Conservation (phyloP, 2,888 invertebrate genomes). For the Romanomermis culicivorax region DNA sequence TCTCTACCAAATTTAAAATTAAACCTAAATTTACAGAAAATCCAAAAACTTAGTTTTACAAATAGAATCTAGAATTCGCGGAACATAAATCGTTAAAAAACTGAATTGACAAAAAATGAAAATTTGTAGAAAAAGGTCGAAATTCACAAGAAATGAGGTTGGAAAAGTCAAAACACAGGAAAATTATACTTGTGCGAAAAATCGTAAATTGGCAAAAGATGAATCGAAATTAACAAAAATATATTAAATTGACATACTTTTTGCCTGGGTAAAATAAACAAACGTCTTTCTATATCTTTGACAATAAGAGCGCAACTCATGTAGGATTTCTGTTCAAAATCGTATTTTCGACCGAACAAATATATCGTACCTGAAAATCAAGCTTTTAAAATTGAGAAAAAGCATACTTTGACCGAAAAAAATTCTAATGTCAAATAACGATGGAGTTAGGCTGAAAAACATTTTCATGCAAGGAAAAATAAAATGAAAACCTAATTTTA, state of each 20-base stretch:
- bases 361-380: constrained; percentile 49
- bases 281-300: constrained; percentile 56
- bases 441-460: background rate
- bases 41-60: no score
- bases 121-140: no score
- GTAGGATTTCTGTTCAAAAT: background rate
- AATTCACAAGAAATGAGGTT: no score
- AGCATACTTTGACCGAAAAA: background rate
- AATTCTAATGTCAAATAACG: background rate
- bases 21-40: no score
- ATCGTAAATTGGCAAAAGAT: background rate
- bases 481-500: background rate
- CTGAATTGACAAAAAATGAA: no score
- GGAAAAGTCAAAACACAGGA: no score
- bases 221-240: background rate
- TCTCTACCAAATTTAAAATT: no score
- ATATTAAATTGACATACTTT: constrained; percentile 42
- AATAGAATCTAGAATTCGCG: no score
- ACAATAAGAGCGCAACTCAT: constrained; percentile 30
- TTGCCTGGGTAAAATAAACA: constrained; percentile 65
- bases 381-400: background rate
- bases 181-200: no score
- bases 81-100: no score
- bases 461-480: background rate
- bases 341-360: constrained; percentile 62